These are phyloP conservation scores for Brachionus calyciflorus DNA, from an alignment of 1,140 invertebrate genomes.

Conservation along the genomic window DNA sequence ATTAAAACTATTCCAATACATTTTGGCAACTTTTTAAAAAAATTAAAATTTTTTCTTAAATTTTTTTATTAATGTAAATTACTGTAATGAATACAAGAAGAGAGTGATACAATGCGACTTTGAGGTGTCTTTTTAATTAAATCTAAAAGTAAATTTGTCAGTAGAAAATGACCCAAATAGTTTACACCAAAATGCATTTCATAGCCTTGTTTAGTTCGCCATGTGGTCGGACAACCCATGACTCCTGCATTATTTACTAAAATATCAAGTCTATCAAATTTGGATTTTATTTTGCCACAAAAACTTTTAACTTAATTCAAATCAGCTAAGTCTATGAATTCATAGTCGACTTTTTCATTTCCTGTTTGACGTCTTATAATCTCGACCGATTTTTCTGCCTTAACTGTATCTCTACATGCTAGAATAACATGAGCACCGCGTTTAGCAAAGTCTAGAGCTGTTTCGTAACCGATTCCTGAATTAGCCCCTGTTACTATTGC, in stretches of 20 bases:
- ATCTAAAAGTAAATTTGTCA: constrained; percentile 79
- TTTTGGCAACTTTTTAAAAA: neutral
- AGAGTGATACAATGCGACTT: constrained; percentile 77
- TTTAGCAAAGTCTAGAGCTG: constrained; percentile 66
- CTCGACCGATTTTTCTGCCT: constrained; percentile 71
- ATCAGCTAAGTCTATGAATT: constrained; percentile 70
- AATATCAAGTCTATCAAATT: constrained; percentile 58
- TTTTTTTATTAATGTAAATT: neutral
- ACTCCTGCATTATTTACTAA: constrained; percentile 76
- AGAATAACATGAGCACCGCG: constrained; percentile 74
- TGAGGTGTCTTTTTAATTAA: constrained; percentile 64
- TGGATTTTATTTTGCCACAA: constrained; percentile 67
- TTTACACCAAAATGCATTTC: constrained; percentile 63
- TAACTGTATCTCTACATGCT: constrained; percentile 73
- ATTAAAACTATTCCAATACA: constrained; percentile 37
- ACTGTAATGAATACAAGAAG: constrained; percentile 72
- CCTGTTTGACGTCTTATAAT: constrained; percentile 65
- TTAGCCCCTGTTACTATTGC: constrained; percentile 80
- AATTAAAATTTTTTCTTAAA: neutral
- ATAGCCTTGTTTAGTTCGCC: constrained; percentile 60
- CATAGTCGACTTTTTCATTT: constrained; percentile 73
- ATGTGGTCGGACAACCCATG: constrained; percentile 61
- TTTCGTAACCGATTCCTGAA: constrained; percentile 81
- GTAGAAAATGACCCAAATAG: constrained; percentile 61
- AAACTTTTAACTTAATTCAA: constrained; percentile 71